These are phyloP conservation scores for Anas flavirostris DNA, from an alignment of 2,797 vertebrate genomes.

Conservation along the genomic window DNA sequence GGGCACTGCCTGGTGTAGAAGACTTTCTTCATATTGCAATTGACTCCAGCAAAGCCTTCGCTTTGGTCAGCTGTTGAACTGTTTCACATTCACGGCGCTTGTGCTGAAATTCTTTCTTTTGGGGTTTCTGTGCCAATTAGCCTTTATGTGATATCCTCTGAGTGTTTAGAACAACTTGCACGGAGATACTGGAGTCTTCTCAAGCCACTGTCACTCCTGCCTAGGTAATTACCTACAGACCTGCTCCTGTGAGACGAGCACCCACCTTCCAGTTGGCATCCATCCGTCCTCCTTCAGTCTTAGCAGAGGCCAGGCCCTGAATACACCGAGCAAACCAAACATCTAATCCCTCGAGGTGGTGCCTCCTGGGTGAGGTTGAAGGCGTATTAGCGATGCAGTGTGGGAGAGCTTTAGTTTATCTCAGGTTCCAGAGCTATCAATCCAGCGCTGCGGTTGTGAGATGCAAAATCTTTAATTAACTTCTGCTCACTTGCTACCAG, in stretches of 20 bases:
- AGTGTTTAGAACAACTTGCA: background rate
- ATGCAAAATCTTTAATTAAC: slow-evolving; percentile 65
- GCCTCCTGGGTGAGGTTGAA: background rate
- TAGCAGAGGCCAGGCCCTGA: background rate
- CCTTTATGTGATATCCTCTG: background rate
- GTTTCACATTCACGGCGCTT: background rate
- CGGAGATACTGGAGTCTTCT: background rate
- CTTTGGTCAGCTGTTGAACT: background rate
- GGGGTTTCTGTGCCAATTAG: background rate
- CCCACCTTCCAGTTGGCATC: background rate
- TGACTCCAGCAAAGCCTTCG: background rate
- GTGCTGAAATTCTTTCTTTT: background rate
- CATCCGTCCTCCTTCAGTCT: background rate
- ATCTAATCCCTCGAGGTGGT: background rate
- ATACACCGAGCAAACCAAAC: background rate
- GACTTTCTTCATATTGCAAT: background rate
- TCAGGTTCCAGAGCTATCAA: slow-evolving; percentile 46
- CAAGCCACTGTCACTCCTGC: background rate
- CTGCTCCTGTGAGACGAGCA: background rate
- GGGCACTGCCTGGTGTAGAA: accelerated
- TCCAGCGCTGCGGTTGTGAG: background rate
- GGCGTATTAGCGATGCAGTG: background rate
- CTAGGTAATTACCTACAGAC: background rate
- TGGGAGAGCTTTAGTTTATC: slow-evolving; percentile 49
- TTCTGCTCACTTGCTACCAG: slow-evolving; percentile 1